A percentile compares a stretch with the other conserved stretches of the same genome.
These are phyloP conservation scores for Podocnemis expansa DNA, from an alignment of 2,113 vertebrate species.

Conservation along the genomic window DNA sequence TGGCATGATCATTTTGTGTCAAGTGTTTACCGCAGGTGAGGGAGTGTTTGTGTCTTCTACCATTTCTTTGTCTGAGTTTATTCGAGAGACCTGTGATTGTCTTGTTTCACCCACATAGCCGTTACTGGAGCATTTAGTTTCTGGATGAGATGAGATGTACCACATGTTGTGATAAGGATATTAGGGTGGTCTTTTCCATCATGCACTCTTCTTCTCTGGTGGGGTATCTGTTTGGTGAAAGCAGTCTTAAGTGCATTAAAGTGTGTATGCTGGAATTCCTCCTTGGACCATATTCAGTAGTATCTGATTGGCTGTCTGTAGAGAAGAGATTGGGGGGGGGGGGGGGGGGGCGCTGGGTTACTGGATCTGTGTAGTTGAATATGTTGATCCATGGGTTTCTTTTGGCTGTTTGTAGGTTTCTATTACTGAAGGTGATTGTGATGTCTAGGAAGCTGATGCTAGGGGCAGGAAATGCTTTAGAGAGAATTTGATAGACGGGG, in stretches of 20 bases:
- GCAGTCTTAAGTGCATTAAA: background rate
- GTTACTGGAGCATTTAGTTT: background rate
- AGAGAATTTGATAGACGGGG: no score
- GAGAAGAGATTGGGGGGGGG: background rate
- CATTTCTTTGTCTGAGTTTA: background rate
- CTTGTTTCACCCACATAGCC: background rate
- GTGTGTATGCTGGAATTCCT: background rate
- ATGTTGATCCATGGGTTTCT: no score
- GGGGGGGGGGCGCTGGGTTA: background rate
- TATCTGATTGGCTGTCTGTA: background rate
- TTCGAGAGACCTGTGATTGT: background rate
- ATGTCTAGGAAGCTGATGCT: no score
- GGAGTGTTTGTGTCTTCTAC: background rate
- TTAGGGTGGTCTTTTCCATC: background rate
- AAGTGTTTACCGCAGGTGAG: background rate
- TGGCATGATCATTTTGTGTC: background rate
- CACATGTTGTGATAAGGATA: background rate
- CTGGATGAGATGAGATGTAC: background rate
- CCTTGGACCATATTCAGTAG: background rate
- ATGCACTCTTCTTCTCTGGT: background rate
- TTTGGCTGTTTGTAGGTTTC: no score
- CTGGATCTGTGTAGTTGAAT: no score
- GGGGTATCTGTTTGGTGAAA: background rate
- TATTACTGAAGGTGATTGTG: no score
- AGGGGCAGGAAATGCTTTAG: no score